Evolutionary conservation across 2,888 invertebrate species (phyloP).

Genomic region (Endomychus coccineus): DNA sequence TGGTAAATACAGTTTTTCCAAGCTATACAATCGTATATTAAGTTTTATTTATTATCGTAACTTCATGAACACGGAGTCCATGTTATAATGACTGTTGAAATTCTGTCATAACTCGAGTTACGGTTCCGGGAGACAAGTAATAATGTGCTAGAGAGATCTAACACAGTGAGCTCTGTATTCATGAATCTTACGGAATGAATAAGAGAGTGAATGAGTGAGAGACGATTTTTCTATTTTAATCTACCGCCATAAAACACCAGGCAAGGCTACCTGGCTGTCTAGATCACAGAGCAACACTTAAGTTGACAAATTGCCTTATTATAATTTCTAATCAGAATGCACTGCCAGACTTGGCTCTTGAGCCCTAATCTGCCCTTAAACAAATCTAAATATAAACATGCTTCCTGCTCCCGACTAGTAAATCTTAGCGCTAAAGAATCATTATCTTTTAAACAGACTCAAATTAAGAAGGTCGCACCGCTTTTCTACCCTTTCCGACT

Average conservation of each 20-base stretch:
- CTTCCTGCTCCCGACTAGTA: conserved; percentile 32
- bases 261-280: conserved; percentile 4
- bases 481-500: neutral
- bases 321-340: conserved; percentile 41
- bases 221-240: neutral
- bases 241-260: conserved; percentile 1
- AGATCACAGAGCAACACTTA: conserved; percentile 26
- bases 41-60: too few species aligned
- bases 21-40: too few species aligned
- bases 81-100: too few species aligned
- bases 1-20: too few species aligned
- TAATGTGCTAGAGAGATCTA: too few species aligned
- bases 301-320: conserved; percentile 41
- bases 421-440: conserved; percentile 28
- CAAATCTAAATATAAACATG: conserved; percentile 35
- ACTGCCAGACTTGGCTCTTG: conserved; percentile 19
- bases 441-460: conserved; percentile 32
- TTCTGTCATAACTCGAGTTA: too few species aligned
- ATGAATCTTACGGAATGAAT: too few species aligned
- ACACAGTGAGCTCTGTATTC: too few species aligned
- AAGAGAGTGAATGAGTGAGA: too few species aligned
- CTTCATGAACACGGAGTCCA: too few species aligned
- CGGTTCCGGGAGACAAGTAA: too few species aligned
- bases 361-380: conserved; percentile 23
- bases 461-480: conserved; percentile 22